A percentile compares a stretch with the other conserved stretches of the same genome.
Evolutionary conservation across 2,113 vertebrate genomes (phyloP).

Genomic region (Motacilla tschutschensis): DNA sequence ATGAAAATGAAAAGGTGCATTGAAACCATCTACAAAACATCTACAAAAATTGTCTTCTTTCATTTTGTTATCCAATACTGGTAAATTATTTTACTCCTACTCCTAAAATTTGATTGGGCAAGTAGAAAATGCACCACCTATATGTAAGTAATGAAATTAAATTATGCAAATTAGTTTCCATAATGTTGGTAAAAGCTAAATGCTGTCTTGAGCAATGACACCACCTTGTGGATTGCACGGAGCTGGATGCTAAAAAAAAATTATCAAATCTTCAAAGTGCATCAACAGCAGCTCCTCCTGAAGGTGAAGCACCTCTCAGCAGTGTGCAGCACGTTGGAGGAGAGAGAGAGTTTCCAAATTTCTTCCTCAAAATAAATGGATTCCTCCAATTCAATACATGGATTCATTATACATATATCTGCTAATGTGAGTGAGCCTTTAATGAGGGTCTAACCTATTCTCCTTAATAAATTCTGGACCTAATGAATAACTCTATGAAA

Average conservation of each 20-base stretch:
- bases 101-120: neutral
- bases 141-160: neutral
- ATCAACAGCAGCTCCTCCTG: neutral
- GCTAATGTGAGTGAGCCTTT: neutral
- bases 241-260: neutral
- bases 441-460: neutral
- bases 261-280: neutral
- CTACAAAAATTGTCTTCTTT: neutral
- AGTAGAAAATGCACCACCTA: neutral
- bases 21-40: neutral
- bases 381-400: neutral
- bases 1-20: neutral
- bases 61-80: neutral
- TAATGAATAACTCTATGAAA: neutral
- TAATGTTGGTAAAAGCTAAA: neutral
- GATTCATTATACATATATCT: neutral
- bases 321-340: accelerated
- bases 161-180: neutral
- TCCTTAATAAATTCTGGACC: neutral
- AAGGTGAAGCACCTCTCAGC: neutral
- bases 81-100: neutral
- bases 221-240: neutral
- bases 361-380: neutral
- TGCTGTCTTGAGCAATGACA: neutral
- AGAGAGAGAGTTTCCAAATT: neutral